Evolutionary conservation across 2,888 invertebrate species (phyloP).

Genomic region (Ectobius pallidus): DNA sequence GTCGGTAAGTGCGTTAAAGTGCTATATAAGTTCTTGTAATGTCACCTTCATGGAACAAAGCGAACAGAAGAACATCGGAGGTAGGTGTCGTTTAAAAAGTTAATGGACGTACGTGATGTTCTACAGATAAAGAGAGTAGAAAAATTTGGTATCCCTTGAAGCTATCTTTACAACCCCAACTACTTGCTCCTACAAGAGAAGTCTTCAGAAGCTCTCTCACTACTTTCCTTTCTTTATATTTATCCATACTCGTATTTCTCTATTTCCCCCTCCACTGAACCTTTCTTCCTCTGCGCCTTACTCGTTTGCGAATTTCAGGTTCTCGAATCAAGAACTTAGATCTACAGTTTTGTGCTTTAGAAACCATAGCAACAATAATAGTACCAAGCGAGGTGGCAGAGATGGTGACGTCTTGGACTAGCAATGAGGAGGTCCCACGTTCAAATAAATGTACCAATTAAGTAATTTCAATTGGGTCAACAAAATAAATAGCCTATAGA

Average conservation of each 20-base stretch:
- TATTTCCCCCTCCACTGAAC: neutral
- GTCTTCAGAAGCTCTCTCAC: neutral
- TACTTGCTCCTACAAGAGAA: neutral
- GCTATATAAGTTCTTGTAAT: neutral
- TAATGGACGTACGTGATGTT: slow-evolving; percentile 12
- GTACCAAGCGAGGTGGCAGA: too few species aligned
- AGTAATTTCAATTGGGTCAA: too few species aligned
- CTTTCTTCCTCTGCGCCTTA: neutral
- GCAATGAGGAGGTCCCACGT: too few species aligned
- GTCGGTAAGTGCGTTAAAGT: slow-evolving; percentile 11
- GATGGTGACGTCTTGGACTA: too few species aligned
- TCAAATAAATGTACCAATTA: too few species aligned
- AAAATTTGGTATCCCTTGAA: neutral
- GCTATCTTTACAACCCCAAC: neutral
- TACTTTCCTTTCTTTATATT: neutral
- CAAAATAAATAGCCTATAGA: too few species aligned
- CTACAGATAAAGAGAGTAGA: slow-evolving; percentile 8
- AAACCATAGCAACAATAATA: too few species aligned
- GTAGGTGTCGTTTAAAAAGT: slow-evolving; percentile 1
- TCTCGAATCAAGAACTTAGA: too few species aligned
- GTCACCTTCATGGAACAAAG: neutral
- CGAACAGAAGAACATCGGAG: neutral
- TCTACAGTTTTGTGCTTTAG: too few species aligned
- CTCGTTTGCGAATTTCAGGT: too few species aligned
- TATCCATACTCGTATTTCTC: neutral